A percentile compares a stretch with the other conserved stretches of the same genome.
These are phyloP conservation scores for Epinephelus coioides DNA, from an alignment of 2,797 vertebrate genomes.

Conservation along the genomic window DNA sequence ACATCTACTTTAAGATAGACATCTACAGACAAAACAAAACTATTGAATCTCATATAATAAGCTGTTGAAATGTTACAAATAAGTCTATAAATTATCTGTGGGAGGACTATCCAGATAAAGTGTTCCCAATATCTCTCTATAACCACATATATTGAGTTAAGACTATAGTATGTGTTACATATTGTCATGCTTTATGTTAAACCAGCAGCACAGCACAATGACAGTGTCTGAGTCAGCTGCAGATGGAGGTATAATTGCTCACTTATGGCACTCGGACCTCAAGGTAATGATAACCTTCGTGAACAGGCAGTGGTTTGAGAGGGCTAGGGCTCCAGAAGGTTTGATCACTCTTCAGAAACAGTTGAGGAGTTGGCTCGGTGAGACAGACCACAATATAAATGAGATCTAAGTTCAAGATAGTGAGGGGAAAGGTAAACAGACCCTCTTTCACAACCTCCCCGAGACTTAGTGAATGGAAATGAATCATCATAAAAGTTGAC, in stretches of 20 bases:
- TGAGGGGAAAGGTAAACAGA: constrained; percentile 24
- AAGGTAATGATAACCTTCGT: background rate
- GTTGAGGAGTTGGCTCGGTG: background rate
- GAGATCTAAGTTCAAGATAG: background rate
- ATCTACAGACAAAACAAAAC: no score
- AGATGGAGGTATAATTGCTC: background rate
- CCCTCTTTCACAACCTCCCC: constrained; percentile 14
- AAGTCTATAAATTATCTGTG: no score
- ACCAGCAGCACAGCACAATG: constrained; percentile 1
- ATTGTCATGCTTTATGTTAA: background rate
- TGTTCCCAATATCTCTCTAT: background rate
- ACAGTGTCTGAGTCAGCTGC: background rate
- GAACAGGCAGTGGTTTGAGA: background rate
- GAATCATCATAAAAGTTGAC: constrained; percentile 29
- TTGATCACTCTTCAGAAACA: constrained; percentile 19
- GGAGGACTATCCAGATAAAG: no score
- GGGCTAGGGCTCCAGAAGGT: background rate
- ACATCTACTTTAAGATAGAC: no score
- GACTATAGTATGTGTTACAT: background rate
- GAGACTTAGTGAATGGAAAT: constrained; percentile 14
- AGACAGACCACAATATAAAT: background rate
- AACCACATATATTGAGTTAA: background rate
- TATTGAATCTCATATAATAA: no score
- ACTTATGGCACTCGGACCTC: background rate
- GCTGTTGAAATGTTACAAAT: no score